phyloP scores from a whole-genome alignment of 2,888 invertebrate species.

The Drosophila glabriapex region DNA sequence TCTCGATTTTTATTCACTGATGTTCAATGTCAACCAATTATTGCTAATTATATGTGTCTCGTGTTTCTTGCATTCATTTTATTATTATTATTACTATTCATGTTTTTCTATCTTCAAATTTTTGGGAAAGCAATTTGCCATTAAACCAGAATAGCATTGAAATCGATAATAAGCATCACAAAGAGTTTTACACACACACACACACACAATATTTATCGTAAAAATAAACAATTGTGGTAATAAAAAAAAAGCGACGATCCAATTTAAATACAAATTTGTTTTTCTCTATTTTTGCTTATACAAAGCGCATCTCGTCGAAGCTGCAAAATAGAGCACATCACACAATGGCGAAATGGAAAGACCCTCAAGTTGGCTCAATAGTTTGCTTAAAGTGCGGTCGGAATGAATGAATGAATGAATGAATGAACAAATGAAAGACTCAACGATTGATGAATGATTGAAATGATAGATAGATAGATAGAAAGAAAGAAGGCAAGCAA shows the following conservation, averaged over 20 bases:
- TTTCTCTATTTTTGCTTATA: neutral
- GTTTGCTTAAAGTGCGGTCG: slow-evolving; percentile 38
- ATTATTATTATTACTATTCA: slow-evolving; percentile 1
- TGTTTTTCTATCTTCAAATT: neutral
- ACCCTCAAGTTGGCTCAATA: slow-evolving; percentile 44
- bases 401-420: slow-evolving; percentile 27
- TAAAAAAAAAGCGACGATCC: slow-evolving; percentile 23
- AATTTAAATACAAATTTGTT: slow-evolving; percentile 58
- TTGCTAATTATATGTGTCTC: slow-evolving; percentile 58
- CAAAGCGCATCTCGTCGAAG: neutral
- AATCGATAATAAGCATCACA: slow-evolving; percentile 50
- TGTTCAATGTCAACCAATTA: slow-evolving; percentile 65
- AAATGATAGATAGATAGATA: slow-evolving; percentile 22
- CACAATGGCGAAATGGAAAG: slow-evolving; percentile 22
- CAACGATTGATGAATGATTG: slow-evolving; percentile 4
- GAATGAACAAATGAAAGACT: slow-evolving; percentile 8
- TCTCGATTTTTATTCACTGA: neutral
- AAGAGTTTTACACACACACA: slow-evolving; percentile 6
- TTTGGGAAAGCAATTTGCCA: slow-evolving; percentile 53
- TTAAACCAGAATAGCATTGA: slow-evolving; percentile 37
- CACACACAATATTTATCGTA: slow-evolving; percentile 29
- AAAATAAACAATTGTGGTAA: slow-evolving; percentile 49
- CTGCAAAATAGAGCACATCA: slow-evolving; percentile 11
- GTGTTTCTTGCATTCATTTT: slow-evolving; percentile 35
- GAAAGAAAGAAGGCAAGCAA: slow-evolving; percentile 36